phyloP scores from a whole-genome alignment of 64 coral and sea anemone genomes.

The Trachythela sp. region DNA sequence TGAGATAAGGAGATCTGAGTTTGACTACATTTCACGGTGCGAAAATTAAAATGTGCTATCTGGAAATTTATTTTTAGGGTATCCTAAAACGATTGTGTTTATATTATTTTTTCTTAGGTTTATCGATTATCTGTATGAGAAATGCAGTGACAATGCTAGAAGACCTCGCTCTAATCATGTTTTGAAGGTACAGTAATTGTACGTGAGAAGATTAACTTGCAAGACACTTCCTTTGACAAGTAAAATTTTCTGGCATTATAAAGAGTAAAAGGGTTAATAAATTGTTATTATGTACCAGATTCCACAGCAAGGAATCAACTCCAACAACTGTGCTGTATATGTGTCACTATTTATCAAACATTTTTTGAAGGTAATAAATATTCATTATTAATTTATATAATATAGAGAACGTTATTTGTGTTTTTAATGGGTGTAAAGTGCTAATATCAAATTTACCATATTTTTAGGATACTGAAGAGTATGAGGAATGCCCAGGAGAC shows the following conservation, averaged over 20 bases:
- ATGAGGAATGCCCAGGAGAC: background rate
- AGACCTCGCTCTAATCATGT: background rate
- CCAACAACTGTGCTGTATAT: conserved; percentile 13
- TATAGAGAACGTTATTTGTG: background rate
- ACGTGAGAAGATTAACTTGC: background rate
- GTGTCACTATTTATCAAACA: conserved; percentile 20
- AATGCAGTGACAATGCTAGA: background rate
- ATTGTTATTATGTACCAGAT: background rate
- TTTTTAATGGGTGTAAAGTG: background rate
- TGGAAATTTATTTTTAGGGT: background rate
- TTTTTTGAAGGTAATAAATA: background rate
- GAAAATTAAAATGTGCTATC: background rate
- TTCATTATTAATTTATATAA: background rate
- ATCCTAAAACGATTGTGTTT: background rate
- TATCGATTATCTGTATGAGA: background rate
- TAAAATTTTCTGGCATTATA: no score
- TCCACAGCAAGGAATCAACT: background rate
- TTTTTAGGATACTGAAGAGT: background rate
- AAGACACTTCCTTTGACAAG: background rate
- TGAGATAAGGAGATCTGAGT: background rate
- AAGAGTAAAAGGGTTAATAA: background rate
- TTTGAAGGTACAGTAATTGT: background rate
- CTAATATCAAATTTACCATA: background rate
- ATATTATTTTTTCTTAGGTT: background rate
- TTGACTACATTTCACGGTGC: background rate